Evolutionary conservation across 2,888 invertebrate species (phyloP).

Genomic region (Chrysotoxum bicinctum): DNA sequence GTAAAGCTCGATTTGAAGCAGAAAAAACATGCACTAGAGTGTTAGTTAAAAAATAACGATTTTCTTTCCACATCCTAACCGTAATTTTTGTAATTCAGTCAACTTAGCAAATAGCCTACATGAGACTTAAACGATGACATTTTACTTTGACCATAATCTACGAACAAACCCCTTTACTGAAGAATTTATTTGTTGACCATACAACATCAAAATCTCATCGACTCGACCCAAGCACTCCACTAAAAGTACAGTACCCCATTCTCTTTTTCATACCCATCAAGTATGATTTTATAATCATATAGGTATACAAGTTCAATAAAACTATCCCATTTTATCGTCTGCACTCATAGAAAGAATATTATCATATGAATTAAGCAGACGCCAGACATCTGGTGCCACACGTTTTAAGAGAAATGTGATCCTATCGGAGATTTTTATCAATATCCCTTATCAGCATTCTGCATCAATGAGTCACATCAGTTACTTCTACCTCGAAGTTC

Average conservation of each 20-base stretch:
- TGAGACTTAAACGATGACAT: no score
- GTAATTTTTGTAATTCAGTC: no score
- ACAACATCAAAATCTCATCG: no score
- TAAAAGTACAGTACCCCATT: no score
- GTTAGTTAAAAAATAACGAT: no score
- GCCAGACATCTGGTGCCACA: conserved; percentile 56
- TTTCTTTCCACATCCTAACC: no score
- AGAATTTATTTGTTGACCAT: no score
- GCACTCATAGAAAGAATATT: background rate
- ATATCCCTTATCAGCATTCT: conserved; percentile 15
- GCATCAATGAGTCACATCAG: conserved; percentile 54
- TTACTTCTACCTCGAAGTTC: background rate
- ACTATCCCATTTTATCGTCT: background rate
- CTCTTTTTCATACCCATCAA: background rate
- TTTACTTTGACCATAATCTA: no score
- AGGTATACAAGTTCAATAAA: background rate
- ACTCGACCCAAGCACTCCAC: background rate
- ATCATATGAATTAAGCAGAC: conserved; percentile 24
- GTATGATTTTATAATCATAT: background rate
- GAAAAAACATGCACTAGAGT: no score
- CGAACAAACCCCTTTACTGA: no score
- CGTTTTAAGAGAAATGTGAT: conserved; percentile 27
- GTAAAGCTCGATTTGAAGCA: no score
- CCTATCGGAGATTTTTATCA: conserved; percentile 27
- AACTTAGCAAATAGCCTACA: no score